These are phyloP conservation scores for Eleutherodactylus coqui DNA, from an alignment of 2,797 vertebrate genomes.

Conservation along the genomic window DNA sequence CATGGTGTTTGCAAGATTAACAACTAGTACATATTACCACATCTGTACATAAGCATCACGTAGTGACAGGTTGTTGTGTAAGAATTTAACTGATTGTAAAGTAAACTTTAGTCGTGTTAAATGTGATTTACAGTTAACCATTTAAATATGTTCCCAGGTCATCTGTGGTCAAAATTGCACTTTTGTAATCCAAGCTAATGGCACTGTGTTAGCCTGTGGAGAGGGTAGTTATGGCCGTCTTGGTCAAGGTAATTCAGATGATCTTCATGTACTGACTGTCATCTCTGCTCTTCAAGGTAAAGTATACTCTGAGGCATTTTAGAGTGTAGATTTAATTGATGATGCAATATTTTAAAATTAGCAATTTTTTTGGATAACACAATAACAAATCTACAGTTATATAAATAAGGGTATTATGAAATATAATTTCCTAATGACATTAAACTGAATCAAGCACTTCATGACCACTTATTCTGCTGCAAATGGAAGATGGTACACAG, in stretches of 20 bases:
- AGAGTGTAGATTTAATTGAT: neutral
- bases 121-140: neutral
- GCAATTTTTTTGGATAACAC: no score
- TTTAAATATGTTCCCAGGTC: constrained; percentile 75
- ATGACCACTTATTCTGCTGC: neutral
- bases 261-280: constrained; percentile 93
- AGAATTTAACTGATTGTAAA: neutral
- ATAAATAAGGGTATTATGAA: no score
- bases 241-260: constrained; percentile 94
- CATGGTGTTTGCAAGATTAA: neutral
- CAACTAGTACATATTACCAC: no score
- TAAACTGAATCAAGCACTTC: neutral
- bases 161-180: constrained; percentile 96
- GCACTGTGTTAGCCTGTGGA: constrained; percentile 92
- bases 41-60: neutral
- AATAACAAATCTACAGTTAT: no score
- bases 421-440: neutral
- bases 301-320: neutral
- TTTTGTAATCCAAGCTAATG: constrained; percentile 94
- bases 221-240: constrained; percentile 94
- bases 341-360: no score
- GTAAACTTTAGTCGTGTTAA: neutral
- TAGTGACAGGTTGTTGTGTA: neutral
- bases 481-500: neutral
- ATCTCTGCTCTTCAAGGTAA: constrained; percentile 96